Percentiles rank a stretch among this genome's conserved stretches.
These are phyloP conservation scores for Epizoanthus stellaris DNA, from an alignment of 92 coral and sea anemone species.

Conservation along the genomic window DNA sequence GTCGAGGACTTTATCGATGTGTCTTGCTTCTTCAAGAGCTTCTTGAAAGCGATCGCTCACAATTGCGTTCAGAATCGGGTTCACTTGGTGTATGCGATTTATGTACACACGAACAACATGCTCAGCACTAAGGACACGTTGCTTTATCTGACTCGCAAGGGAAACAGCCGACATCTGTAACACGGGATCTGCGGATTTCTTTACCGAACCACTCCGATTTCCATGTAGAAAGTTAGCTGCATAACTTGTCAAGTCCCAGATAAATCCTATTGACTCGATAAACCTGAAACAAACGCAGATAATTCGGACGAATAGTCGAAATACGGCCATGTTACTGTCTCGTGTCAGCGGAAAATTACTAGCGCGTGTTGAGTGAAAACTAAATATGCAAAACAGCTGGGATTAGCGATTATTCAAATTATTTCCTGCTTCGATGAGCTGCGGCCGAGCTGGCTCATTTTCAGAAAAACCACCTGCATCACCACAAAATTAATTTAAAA, in stretches of 20 bases:
- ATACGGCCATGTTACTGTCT: slow-evolving; percentile 53
- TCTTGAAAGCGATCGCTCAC: slow-evolving; percentile 75
- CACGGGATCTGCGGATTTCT: slow-evolving; percentile 51
- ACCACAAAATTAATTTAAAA: too few species aligned
- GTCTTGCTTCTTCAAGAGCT: slow-evolving; percentile 73
- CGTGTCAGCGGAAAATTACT: too few species aligned
- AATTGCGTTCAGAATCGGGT: slow-evolving; percentile 75
- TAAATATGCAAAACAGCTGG: too few species aligned
- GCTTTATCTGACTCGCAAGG: slow-evolving; percentile 59
- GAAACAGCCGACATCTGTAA: slow-evolving; percentile 59
- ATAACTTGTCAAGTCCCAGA: slow-evolving; percentile 63
- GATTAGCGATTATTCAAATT: too few species aligned
- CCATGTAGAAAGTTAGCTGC: slow-evolving; percentile 59
- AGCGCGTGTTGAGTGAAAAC: too few species aligned
- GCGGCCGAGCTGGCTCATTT: too few species aligned
- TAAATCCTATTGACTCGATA: slow-evolving; percentile 59
- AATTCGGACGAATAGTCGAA: slow-evolving; percentile 50
- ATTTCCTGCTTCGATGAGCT: too few species aligned
- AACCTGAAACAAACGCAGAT: slow-evolving; percentile 54
- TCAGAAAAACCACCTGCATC: too few species aligned
- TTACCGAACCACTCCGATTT: slow-evolving; percentile 47
- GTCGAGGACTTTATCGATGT: slow-evolving; percentile 70
- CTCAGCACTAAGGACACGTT: slow-evolving; percentile 59
- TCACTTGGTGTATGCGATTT: slow-evolving; percentile 73
- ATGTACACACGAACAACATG: slow-evolving; percentile 57